Evolutionary conservation across 2,113 vertebrate genomes (phyloP).

Genomic region (Desmodus rotundus): DNA sequence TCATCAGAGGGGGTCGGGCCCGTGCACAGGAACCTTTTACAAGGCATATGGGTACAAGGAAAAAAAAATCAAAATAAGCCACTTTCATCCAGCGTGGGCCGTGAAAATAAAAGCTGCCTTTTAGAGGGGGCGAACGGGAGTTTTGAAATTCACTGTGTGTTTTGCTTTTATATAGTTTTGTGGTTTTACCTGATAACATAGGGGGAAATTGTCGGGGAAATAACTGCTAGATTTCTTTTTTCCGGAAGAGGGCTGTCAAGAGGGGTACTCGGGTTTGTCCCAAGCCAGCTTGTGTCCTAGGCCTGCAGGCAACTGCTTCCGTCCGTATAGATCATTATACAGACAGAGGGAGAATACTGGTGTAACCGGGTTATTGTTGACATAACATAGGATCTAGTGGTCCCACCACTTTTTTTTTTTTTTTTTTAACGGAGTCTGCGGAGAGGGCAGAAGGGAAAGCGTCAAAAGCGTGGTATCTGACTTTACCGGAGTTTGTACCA

Average conservation of each 20-base stretch:
- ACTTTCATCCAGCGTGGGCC: constrained; percentile 28
- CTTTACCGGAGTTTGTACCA: not conserved
- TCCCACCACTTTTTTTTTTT: not conserved
- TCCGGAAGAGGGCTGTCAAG: not conserved
- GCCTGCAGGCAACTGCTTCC: not conserved
- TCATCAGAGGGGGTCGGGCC: constrained; percentile 22
- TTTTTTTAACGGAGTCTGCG: not conserved
- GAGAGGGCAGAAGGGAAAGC: not conserved
- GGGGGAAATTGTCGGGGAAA: not conserved
- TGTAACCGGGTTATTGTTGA: not conserved
- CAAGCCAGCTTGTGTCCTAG: not conserved
- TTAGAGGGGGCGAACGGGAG: constrained; percentile 33
- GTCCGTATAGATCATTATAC: not conserved
- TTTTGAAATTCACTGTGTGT: constrained; percentile 52
- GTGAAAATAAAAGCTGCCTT: constrained; percentile 59
- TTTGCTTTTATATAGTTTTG: constrained; percentile 15
- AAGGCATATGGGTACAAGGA: constrained; percentile 42
- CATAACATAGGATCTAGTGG: not conserved
- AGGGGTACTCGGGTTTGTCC: not conserved
- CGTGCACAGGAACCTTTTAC: constrained; percentile 57
- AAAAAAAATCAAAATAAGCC: constrained; percentile 51
- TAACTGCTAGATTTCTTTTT: not conserved
- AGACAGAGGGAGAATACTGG: fast-evolving
- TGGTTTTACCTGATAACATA: not conserved
- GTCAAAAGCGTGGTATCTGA: too few species aligned